Evolutionary conservation across 1,140 invertebrate species (phyloP).

Genomic region (Dendroctonus valens): DNA sequence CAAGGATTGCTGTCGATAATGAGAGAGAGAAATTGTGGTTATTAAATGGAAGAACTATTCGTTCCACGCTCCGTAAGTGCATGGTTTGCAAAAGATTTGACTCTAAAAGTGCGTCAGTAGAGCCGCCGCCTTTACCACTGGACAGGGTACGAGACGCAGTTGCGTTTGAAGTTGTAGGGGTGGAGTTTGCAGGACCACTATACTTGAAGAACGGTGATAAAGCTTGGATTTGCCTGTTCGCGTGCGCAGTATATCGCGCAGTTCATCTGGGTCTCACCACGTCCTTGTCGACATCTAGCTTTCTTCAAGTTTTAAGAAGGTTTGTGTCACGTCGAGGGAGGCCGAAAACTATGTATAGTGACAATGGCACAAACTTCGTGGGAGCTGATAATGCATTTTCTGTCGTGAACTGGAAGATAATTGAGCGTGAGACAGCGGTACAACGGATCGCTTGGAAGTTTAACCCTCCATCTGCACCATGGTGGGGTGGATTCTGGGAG

Average conservation of each 20-base stretch:
- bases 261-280: constrained; percentile 47
- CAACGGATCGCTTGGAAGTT: constrained; percentile 47
- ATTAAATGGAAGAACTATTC: too few relatives aligned
- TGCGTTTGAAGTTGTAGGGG: constrained; percentile 21
- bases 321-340: too few relatives aligned
- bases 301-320: too few relatives aligned
- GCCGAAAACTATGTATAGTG: constrained; percentile 35
- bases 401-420: constrained; percentile 36
- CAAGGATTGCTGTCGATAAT: too few relatives aligned
- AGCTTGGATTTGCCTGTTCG: constrained; percentile 40
- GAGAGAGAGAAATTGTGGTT: too few relatives aligned
- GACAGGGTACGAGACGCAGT: constrained; percentile 40
- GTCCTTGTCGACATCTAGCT: too few relatives aligned
- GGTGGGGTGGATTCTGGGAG: constrained; percentile 48
- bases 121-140: constrained; percentile 2
- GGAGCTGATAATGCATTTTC: constrained; percentile 41
- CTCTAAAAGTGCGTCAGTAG: too few relatives aligned
- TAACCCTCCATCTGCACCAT: constrained; percentile 45
- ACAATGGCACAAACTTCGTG: constrained; percentile 46
- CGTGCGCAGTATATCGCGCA: constrained; percentile 40
- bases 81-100: too few relatives aligned
- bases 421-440: constrained; percentile 20
- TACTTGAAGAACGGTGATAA: constrained; percentile 34
- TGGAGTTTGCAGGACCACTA: constrained; percentile 43
- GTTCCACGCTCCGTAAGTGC: too few relatives aligned